Evolutionary conservation across 1,140 invertebrate species (phyloP).

Genomic region (Ylistrum balloti): DNA sequence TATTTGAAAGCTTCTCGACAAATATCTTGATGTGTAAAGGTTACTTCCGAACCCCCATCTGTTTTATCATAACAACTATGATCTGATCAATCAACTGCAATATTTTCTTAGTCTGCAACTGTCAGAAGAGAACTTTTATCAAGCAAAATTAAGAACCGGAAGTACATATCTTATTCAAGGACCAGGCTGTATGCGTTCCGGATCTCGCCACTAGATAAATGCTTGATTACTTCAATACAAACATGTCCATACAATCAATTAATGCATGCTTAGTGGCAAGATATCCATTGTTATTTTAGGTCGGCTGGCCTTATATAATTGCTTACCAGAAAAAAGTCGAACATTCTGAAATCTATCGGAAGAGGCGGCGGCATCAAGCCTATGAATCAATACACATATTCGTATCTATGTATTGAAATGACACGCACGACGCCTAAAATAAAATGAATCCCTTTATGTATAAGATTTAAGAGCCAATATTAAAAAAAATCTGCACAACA

Average conservation of each 20-base stretch:
- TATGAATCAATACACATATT: too few species aligned
- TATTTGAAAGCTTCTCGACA: too few species aligned
- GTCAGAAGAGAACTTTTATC: not conserved
- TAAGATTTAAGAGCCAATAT: too few species aligned
- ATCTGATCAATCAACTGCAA: too few species aligned
- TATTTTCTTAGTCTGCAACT: not conserved
- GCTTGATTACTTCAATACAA: not conserved
- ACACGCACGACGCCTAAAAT: too few species aligned
- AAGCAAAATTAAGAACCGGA: not conserved
- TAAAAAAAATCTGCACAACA: too few species aligned
- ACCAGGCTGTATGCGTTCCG: not conserved
- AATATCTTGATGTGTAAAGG: not conserved
- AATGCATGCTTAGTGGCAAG: not conserved
- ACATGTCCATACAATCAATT: not conserved
- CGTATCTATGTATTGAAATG: too few species aligned
- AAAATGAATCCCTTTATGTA: too few species aligned
- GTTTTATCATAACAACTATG: too few species aligned
- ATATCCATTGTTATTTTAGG: not conserved
- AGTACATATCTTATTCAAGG: not conserved
- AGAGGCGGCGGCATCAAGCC: too few species aligned
- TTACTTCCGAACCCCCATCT: not conserved
- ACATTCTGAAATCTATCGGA: too few species aligned
- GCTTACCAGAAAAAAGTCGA: not conserved
- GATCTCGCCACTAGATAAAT: not conserved
- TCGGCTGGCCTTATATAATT: not conserved